Evolutionary conservation across 2,797 vertebrate genomes (phyloP).

Genomic region (Australoheros facetus): DNA sequence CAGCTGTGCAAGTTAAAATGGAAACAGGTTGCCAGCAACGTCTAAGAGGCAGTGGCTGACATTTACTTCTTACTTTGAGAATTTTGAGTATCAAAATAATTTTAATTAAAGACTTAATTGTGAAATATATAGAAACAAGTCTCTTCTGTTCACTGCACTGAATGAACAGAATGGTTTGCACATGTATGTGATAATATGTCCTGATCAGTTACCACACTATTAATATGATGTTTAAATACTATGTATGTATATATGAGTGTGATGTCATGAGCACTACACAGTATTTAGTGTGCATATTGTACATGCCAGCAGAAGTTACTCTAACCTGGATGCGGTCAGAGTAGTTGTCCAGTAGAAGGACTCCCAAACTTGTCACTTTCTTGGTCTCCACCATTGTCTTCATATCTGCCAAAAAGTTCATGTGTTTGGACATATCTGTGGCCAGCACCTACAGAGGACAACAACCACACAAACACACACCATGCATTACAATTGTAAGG

Average conservation of each 20-base stretch:
- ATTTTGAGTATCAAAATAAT: not conserved
- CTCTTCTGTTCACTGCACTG: not conserved
- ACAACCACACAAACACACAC: not conserved
- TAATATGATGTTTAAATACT: not conserved
- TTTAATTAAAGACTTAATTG: not conserved
- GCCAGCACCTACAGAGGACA: constrained; percentile 85
- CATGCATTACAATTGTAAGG: not conserved
- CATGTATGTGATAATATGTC: not conserved
- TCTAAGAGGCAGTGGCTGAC: not conserved
- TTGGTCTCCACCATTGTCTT: constrained; percentile 98
- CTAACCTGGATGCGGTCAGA: constrained; percentile 93
- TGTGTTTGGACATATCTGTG: constrained; percentile 97
- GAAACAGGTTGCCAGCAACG: not conserved
- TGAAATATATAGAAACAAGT: not conserved
- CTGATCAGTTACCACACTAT: not conserved
- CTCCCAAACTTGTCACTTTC: constrained; percentile 93
- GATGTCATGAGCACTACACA: not conserved
- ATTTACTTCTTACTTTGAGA: not conserved
- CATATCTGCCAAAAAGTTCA: constrained; percentile 92
- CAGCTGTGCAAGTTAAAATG: not conserved
- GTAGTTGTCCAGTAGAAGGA: constrained; percentile 94
- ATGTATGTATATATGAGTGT: no score
- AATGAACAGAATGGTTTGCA: not conserved
- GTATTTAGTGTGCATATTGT: not conserved
- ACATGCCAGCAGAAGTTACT: not conserved